phyloP scores from a whole-genome alignment of 2,888 invertebrate genomes.

The Macrophya alboannulata region DNA sequence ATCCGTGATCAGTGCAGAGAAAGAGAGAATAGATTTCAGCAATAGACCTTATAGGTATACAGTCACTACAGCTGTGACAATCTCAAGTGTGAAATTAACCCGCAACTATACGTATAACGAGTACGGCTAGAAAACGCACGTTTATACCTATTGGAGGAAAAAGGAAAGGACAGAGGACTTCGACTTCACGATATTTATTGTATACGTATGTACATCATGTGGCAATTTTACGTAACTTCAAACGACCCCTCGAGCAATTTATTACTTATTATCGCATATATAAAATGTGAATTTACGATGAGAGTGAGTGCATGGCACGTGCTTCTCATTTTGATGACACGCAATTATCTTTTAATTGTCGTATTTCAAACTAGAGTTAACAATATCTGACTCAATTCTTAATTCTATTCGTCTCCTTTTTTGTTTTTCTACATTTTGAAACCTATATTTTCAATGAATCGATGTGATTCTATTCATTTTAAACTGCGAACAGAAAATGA shows the following conservation, averaged over 20 bases:
- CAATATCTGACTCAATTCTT: too few relatives aligned
- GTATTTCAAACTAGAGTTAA: too few relatives aligned
- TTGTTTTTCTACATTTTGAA: too few relatives aligned
- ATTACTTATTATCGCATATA: neutral
- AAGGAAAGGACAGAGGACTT: conserved; percentile 4
- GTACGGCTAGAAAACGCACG: neutral
- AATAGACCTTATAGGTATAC: neutral
- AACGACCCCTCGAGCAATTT: neutral
- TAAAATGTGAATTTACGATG: neutral
- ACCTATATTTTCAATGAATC: too few relatives aligned
- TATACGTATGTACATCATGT: neutral
- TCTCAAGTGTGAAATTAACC: neutral
- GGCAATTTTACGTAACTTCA: neutral
- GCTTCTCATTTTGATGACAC: neutral
- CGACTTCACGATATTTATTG: neutral
- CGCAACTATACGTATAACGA: neutral
- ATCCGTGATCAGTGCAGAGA: neutral
- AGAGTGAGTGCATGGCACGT: neutral
- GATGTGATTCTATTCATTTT: too few relatives aligned
- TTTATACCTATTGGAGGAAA: neutral
- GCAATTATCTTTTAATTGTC: too few relatives aligned
- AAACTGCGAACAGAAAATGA: too few relatives aligned
- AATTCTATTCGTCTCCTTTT: too few relatives aligned
- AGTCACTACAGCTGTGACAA: neutral
- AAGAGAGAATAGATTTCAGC: conserved; percentile 37